Evolutionary conservation across 1,140 invertebrate species (phyloP).

Genomic region (Eurosta solidaginis): DNA sequence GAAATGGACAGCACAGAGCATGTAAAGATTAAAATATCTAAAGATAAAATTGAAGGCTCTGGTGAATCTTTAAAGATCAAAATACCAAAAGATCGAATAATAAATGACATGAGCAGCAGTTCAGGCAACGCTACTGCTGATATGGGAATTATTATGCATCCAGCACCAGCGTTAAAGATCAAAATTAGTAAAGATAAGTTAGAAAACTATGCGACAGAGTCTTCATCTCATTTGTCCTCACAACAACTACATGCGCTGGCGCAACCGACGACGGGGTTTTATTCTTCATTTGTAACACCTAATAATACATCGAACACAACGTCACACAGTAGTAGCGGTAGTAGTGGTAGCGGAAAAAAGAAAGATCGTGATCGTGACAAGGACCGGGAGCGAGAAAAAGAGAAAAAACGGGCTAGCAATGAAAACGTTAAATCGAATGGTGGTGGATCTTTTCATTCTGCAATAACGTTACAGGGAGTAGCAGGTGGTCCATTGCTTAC

Average conservation of each 20-base stretch:
- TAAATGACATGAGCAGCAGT: slow-evolving; percentile 49
- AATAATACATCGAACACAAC: neutral
- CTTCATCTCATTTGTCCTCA: slow-evolving; percentile 4
- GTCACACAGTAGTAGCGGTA: slow-evolving; percentile 17
- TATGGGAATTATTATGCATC: slow-evolving; percentile 29
- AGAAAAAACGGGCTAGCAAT: slow-evolving; percentile 45
- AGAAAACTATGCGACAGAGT: slow-evolving; percentile 39
- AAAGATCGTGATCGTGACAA: slow-evolving; percentile 63
- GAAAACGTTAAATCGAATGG: slow-evolving; percentile 36
- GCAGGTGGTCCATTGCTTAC: slow-evolving; percentile 42
- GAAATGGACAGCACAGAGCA: slow-evolving; percentile 41
- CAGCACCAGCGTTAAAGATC: slow-evolving; percentile 61
- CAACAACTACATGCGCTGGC: neutral
- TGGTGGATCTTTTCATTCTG: slow-evolving; percentile 33
- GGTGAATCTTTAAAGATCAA: slow-evolving; percentile 64
- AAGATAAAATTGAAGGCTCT: slow-evolving; percentile 61
- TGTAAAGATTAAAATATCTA: slow-evolving; percentile 71
- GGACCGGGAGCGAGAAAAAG: slow-evolving; percentile 55
- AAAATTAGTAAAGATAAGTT: slow-evolving; percentile 65
- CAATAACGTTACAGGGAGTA: slow-evolving; percentile 31
- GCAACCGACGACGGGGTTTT: slow-evolving; percentile 41
- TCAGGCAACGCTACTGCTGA: slow-evolving; percentile 31
- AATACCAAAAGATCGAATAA: slow-evolving; percentile 68
- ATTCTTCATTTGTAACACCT: slow-evolving; percentile 39
- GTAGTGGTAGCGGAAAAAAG: slow-evolving; percentile 61